These are phyloP conservation scores for Rhyzopertha dominica DNA, from an alignment of 1,140 invertebrate genomes.

Conservation along the genomic window DNA sequence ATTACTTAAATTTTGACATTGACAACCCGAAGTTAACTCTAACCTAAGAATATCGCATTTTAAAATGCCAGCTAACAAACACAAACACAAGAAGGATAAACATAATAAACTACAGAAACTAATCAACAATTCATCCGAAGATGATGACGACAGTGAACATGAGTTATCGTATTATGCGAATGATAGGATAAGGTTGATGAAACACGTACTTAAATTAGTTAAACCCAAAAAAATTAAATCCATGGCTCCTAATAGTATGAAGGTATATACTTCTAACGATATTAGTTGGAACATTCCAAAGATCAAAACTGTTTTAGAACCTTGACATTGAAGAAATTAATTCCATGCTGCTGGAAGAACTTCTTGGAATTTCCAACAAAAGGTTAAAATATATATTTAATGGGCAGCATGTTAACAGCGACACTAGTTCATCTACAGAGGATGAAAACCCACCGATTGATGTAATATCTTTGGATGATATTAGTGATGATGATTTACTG, in stretches of 20 bases:
- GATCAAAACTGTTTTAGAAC: slow-evolving; percentile 36
- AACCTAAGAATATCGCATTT: no score
- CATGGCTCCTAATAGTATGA: slow-evolving; percentile 56
- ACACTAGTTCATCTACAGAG: slow-evolving; percentile 35
- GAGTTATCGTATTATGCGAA: slow-evolving; percentile 56
- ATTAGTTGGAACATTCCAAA: no score
- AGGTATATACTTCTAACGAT: slow-evolving; percentile 36
- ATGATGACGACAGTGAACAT: slow-evolving; percentile 36
- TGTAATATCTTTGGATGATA: slow-evolving; percentile 42
- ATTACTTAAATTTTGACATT: no score
- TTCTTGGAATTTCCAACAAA: slow-evolving; percentile 43
- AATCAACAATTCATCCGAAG: slow-evolving; percentile 25
- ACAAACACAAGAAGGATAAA: no score
- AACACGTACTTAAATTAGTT: slow-evolving; percentile 57
- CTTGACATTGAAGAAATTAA: slow-evolving; percentile 55
- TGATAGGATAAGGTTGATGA: slow-evolving; percentile 58
- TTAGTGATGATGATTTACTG: slow-evolving; percentile 40
- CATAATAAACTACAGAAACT: slow-evolving; percentile 29
- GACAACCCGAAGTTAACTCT: no score
- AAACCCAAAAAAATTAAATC: slow-evolving; percentile 57
- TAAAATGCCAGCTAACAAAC: neutral
- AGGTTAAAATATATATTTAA: slow-evolving; percentile 42
- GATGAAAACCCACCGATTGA: slow-evolving; percentile 30
- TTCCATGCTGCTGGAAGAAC: slow-evolving; percentile 57
- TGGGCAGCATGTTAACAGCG: slow-evolving; percentile 37